Conservation (phyloP, 2,797 vertebrate species). For the Melanotaenia boesemani region DNA sequence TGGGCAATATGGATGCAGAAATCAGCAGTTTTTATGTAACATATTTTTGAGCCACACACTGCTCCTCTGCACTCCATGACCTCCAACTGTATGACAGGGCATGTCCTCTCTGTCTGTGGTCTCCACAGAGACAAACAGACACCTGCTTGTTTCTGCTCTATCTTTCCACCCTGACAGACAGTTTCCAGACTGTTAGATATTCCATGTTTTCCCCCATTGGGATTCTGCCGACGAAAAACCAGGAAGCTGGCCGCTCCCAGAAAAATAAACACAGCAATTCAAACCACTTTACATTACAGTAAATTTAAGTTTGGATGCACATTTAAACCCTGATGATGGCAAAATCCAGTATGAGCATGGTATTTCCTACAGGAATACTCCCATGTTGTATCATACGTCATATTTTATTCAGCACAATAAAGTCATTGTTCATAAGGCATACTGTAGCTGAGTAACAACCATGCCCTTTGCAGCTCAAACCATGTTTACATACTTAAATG, state of each 20-base stretch:
- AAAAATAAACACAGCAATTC: constrained; percentile 60
- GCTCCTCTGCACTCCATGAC: constrained; percentile 34
- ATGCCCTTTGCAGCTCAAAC: constrained; percentile 25
- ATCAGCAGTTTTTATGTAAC: not conserved
- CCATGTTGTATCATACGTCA: constrained; percentile 1
- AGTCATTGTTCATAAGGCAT: not conserved
- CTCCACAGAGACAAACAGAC: constrained; percentile 60
- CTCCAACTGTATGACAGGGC: constrained; percentile 28
- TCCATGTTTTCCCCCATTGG: constrained; percentile 59
- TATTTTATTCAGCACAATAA: constrained; percentile 8
- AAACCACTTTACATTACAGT: constrained; percentile 39
- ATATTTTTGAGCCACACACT: constrained; percentile 10
- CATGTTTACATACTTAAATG: constrained; percentile 26
- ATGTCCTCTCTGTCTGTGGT: constrained; percentile 9
- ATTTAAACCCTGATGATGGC: constrained; percentile 22
- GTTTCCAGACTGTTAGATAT: constrained; percentile 67
- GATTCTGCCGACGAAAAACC: constrained; percentile 35
- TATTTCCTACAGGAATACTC: constrained; percentile 24
- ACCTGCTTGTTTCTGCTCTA: constrained; percentile 67
- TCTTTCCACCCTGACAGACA: constrained; percentile 63
- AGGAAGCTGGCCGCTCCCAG: constrained; percentile 62
- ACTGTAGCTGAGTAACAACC: constrained; percentile 24
- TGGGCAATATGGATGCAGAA: not conserved
- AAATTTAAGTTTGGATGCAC: constrained; percentile 44
- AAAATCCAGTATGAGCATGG: not conserved